Conservation (phyloP, 2,113 vertebrate species). For the Salvator merianae region DNA sequence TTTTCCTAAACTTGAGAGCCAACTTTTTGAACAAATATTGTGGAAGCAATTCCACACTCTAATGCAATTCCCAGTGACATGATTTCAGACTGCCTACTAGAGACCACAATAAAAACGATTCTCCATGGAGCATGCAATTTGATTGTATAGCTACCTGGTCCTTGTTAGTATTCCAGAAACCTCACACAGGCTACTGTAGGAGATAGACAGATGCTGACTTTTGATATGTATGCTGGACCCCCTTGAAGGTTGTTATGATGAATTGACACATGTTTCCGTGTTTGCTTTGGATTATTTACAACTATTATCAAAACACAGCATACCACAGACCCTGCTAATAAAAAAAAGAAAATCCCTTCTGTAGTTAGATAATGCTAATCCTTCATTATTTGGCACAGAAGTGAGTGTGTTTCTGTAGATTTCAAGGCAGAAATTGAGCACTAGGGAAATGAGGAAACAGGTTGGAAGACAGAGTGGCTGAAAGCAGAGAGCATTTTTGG, state of each 20-base stretch:
- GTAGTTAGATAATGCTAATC: background rate
- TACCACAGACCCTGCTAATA: background rate
- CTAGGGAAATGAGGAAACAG: conserved; percentile 17
- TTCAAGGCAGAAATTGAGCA: conserved; percentile 5
- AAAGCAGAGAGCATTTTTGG: background rate
- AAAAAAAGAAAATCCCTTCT: conserved; percentile 13
- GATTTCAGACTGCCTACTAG: background rate
- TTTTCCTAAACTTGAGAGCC: too few species aligned
- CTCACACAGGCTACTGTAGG: background rate
- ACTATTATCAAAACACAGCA: background rate
- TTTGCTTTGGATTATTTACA: conserved; percentile 21
- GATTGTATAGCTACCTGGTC: background rate
- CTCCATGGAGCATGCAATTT: background rate
- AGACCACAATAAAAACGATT: background rate
- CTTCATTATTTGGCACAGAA: conserved; percentile 7
- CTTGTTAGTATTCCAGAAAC: background rate
- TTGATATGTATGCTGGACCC: conserved; percentile 1
- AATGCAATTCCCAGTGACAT: too few species aligned
- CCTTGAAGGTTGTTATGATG: conserved; percentile 2
- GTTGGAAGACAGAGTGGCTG: background rate
- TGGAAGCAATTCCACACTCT: background rate
- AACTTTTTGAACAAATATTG: background rate
- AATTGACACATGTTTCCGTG: background rate
- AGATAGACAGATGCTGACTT: background rate
- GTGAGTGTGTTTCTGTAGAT: background rate